These are phyloP conservation scores for Cybosia mesomella DNA, from an alignment of 2,888 invertebrate species.

Conservation along the genomic window DNA sequence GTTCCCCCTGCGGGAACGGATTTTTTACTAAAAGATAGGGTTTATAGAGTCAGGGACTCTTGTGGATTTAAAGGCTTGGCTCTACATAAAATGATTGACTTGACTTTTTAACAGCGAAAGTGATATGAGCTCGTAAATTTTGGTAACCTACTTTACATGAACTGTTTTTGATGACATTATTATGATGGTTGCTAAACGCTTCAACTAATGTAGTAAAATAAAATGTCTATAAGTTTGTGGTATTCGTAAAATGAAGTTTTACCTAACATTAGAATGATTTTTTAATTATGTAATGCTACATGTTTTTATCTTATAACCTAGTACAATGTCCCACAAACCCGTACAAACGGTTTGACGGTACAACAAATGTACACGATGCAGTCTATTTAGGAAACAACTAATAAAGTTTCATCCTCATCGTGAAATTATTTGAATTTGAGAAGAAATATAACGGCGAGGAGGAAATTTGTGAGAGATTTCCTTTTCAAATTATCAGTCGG, in stretches of 20 bases:
- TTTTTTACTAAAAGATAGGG: too few species aligned
- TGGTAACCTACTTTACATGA: constrained; percentile 3
- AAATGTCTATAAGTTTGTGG: neutral
- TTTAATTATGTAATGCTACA: too few species aligned
- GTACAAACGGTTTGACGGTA: too few species aligned
- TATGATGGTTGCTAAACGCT: neutral
- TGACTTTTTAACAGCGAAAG: constrained; percentile 1
- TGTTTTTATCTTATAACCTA: too few species aligned
- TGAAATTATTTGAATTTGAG: too few species aligned
- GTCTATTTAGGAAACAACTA: too few species aligned
- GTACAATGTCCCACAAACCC: too few species aligned
- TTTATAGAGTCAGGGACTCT: neutral
- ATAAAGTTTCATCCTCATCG: too few species aligned
- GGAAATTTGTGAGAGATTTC: too few species aligned
- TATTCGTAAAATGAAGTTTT: neutral
- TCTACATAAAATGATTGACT: neutral
- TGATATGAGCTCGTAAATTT: constrained; percentile 4
- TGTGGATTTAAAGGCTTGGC: neutral
- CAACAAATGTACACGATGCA: neutral
- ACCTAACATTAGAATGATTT: neutral
- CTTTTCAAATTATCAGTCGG: too few species aligned
- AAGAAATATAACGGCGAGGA: too few species aligned
- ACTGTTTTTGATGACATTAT: constrained; percentile 1
- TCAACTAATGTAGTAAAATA: neutral
- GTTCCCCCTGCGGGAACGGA: too few species aligned